phyloP scores from a whole-genome alignment of 2,113 vertebrate genomes.

The Amazona guildingii region DNA sequence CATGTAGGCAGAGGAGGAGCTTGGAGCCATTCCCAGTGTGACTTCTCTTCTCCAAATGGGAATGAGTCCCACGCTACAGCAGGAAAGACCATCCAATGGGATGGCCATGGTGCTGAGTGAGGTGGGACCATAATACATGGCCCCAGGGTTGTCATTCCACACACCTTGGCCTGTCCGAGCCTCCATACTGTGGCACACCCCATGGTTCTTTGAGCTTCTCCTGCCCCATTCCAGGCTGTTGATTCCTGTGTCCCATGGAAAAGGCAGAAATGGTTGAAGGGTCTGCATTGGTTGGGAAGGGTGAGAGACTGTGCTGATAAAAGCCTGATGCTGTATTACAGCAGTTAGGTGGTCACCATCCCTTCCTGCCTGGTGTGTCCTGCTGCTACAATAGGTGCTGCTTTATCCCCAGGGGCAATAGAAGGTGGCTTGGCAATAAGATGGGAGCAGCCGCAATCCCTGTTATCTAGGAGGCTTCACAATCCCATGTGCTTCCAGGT shows the following conservation, averaged over 20 bases:
- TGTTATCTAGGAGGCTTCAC: background rate
- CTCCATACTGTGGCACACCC: background rate
- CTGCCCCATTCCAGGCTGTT: background rate
- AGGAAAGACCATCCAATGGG: background rate
- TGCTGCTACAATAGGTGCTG: slow-evolving; percentile 25
- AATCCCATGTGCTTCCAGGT: background rate
- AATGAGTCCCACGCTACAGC: background rate
- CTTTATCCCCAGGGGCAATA: background rate
- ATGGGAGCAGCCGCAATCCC: background rate
- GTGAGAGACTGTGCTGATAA: background rate
- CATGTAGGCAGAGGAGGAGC: background rate
- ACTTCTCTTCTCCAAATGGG: accelerated
- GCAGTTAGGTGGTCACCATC: background rate
- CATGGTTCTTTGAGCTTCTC: background rate
- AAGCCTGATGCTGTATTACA: background rate
- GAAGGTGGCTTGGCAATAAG: background rate
- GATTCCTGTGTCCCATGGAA: accelerated
- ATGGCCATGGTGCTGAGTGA: background rate
- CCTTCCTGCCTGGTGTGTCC: background rate
- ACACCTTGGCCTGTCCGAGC: background rate
- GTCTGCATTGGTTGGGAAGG: background rate
- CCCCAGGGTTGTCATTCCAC: background rate
- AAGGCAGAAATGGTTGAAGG: background rate
- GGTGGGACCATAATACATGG: accelerated
- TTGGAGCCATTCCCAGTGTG: background rate